A percentile compares a stretch with the other conserved stretches of the same genome.
These are phyloP conservation scores for Plutomurus gul DNA, from an alignment of 1,140 invertebrate genomes.

Conservation along the genomic window DNA sequence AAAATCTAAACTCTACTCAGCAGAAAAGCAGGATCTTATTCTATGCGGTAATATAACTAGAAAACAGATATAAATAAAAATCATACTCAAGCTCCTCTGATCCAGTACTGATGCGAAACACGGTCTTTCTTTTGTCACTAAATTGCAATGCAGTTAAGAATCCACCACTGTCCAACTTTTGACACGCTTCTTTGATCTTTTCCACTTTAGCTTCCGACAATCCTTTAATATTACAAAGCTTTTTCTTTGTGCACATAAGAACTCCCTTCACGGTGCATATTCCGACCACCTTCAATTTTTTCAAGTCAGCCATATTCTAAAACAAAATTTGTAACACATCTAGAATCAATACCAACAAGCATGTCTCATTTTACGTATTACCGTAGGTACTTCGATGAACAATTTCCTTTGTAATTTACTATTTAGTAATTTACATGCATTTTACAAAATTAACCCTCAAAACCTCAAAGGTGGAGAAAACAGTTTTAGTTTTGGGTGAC, in stretches of 20 bases:
- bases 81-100: constrained; percentile 73
- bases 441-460: too few species aligned
- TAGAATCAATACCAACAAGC: not conserved
- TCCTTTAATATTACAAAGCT: constrained; percentile 73
- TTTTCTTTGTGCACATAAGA: constrained; percentile 78
- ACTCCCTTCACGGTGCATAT: constrained; percentile 81
- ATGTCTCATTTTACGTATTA: too few species aligned
- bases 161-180: constrained; percentile 63
- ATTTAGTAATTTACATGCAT: too few species aligned
- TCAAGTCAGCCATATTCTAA: constrained; percentile 69
- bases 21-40: too few species aligned
- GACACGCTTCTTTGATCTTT: constrained; percentile 78
- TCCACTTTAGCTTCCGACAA: constrained; percentile 80
- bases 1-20: not conserved
- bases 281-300: constrained; percentile 75
- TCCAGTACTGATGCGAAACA: constrained; percentile 75
- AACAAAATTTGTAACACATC: too few species aligned
- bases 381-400: too few species aligned
- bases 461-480: too few species aligned
- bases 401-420: too few species aligned
- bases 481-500: too few species aligned
- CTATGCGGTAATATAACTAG: too few species aligned
- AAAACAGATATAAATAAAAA: constrained; percentile 17
- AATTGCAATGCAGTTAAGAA: constrained; percentile 78
- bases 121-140: constrained; percentile 69